Evolutionary conservation across 1,140 invertebrate genomes (phyloP).

Genomic region (Adelges cooleyi): DNA sequence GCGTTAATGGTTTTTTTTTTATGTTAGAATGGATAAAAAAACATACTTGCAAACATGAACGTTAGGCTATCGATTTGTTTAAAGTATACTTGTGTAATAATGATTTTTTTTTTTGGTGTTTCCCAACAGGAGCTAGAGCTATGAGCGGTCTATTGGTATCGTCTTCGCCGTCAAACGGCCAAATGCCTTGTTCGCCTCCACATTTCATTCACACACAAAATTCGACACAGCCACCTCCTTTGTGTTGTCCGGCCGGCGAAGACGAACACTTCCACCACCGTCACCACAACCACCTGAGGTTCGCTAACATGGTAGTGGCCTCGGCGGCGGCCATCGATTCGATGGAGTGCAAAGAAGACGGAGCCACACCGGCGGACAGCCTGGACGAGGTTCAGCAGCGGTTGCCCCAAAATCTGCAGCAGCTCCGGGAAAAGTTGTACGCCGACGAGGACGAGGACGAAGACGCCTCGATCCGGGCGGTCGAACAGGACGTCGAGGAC

Average conservation of each 20-base stretch:
- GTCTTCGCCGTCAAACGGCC: background rate
- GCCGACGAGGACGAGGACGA: constrained; percentile 17
- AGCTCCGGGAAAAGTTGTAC: constrained; percentile 31
- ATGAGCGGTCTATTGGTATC: constrained; percentile 2
- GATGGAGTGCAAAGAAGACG: background rate
- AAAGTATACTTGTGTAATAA: too few relatives aligned
- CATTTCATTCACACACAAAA: background rate
- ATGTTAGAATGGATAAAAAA: too few relatives aligned
- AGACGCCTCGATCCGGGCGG: constrained; percentile 32
- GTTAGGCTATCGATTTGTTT: too few relatives aligned
- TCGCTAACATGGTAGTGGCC: constrained; percentile 19
- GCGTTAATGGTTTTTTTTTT: too few relatives aligned
- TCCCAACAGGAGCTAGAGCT: background rate
- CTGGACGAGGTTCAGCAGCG: background rate
- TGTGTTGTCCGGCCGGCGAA: background rate
- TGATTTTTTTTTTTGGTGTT: background rate
- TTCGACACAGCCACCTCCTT: background rate
- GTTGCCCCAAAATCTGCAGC: constrained; percentile 31
- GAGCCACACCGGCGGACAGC: constrained; percentile 4
- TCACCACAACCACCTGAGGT: background rate
- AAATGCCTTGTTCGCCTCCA: background rate
- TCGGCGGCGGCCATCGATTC: background rate
- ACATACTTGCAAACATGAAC: too few relatives aligned
- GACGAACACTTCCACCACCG: background rate
- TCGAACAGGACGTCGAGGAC: background rate